These are phyloP conservation scores for Brienomyrus brachyistius DNA, from an alignment of 2,113 vertebrate species.

Conservation along the genomic window DNA sequence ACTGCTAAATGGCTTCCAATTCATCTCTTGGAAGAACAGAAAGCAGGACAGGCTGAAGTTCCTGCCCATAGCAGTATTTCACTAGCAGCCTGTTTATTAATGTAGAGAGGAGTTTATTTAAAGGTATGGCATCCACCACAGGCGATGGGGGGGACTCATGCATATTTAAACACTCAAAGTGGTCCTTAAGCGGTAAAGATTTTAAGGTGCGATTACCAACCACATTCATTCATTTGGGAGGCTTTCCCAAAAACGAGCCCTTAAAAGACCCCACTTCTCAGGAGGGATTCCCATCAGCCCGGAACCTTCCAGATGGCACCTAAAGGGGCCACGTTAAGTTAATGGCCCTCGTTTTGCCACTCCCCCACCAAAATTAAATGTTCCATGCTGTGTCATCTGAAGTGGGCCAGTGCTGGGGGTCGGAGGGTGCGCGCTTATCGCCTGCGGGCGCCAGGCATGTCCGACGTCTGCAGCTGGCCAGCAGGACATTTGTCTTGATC, in stretches of 20 bases:
- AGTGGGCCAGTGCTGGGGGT: neutral
- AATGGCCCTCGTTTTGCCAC: neutral
- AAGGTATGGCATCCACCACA: neutral
- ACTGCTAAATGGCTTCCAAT: neutral
- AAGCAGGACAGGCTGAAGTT: neutral
- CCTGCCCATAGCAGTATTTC: neutral
- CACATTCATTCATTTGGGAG: neutral
- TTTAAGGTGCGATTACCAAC: neutral
- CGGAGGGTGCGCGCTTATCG: neutral
- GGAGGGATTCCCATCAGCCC: neutral
- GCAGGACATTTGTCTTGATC: neutral
- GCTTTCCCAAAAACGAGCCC: neutral
- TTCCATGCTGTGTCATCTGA: neutral
- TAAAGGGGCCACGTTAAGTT: neutral
- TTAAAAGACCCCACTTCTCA: neutral
- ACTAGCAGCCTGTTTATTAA: neutral
- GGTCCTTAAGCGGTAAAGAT: neutral
- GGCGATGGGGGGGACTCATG: neutral
- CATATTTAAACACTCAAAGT: constrained; percentile 4
- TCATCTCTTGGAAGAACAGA: neutral
- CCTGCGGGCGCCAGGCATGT: neutral
- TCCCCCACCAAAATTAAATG: neutral
- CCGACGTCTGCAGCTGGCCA: neutral
- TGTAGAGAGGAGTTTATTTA: constrained; percentile 5
- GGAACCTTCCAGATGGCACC: neutral